Conservation (phyloP, 2,888 invertebrate species). For the Pantelozetes paolii region DNA sequence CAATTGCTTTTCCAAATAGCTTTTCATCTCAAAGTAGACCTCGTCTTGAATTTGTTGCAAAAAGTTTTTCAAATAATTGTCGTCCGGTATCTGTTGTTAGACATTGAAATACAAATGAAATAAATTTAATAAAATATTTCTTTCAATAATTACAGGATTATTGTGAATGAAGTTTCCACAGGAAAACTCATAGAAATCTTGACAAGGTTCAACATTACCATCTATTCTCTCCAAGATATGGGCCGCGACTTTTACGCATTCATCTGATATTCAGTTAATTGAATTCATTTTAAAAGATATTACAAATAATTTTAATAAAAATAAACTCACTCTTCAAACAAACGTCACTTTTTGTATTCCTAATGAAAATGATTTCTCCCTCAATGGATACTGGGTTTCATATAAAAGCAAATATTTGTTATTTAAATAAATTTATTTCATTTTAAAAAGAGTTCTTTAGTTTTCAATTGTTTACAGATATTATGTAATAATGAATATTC, state of each 20-base stretch:
- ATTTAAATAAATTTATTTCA: too few species aligned
- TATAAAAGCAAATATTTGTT: too few species aligned
- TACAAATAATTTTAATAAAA: too few species aligned
- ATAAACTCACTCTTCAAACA: conserved; percentile 36
- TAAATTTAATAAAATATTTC: too few species aligned
- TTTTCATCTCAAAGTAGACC: conserved; percentile 52
- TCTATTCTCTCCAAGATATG: conserved; percentile 51
- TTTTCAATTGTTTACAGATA: too few species aligned
- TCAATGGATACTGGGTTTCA: background rate
- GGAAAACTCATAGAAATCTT: conserved; percentile 53
- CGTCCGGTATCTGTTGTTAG: too few species aligned
- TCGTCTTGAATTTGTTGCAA: conserved; percentile 54
- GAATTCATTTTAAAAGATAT: too few species aligned
- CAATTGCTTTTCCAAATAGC: conserved; percentile 42
- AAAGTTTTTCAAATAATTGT: conserved; percentile 52
- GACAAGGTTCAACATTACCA: conserved; percentile 50
- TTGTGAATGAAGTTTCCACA: conserved; percentile 52
- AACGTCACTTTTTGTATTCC: background rate
- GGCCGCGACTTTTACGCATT: conserved; percentile 49
- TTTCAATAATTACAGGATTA: too few species aligned
- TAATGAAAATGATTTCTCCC: background rate
- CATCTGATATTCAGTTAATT: too few species aligned
- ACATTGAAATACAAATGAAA: too few species aligned
- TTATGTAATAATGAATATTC: too few species aligned
- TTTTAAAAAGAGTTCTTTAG: too few species aligned